Evolutionary conservation across 1,140 invertebrate genomes (phyloP), one percentile per base, ranked within the genome.

Genomic region (Bathynomus jamesi): DNA sequence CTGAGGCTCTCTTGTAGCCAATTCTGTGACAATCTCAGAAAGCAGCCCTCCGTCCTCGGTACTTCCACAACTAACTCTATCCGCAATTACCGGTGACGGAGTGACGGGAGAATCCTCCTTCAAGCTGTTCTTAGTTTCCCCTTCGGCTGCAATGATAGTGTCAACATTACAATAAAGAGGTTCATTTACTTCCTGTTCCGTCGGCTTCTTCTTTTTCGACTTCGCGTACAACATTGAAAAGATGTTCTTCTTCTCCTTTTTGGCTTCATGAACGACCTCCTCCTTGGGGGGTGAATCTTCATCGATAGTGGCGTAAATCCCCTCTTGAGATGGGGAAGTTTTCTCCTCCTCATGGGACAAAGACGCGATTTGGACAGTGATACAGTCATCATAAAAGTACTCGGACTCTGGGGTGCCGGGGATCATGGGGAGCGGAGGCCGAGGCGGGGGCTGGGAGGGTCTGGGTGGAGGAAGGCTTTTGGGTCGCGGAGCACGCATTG

Each of bases 291-390:
- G 71, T 27, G 76, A 72, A n/a, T 66, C 67, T 31, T 77, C 76
- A 67, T 77, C 76, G 72, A 77, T 77, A 27, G 76, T 77, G 17
- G 76, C 76, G 65, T 77, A 77, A 4, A 77, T 77, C 25, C 71
- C 73, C 40, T 77, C 76, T 28, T 53, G 60, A 3, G 70, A 40
- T 32, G 76, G 73, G 1, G 75, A 69, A 40, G 64, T 70, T 10
- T 72, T 70, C 17, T 74, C 76, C 53, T 72, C 75, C 21, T 64
- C 32, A 17, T 70, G 40, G 32, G 71, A 67, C 46, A 77, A 31
- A 25, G 72, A 70, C 13, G 76, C 70, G 28, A 70, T 65, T 64
- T 73, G 72, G n/a, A 71, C 61, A 67, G 73, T 72, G n/a, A 72
- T 67, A 64, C 76, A 77, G 60, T 77, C 76, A 31, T 77, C 76